phyloP scores from a whole-genome alignment of 2,113 vertebrate genomes.

The Chlamydotis undulata region DNA sequence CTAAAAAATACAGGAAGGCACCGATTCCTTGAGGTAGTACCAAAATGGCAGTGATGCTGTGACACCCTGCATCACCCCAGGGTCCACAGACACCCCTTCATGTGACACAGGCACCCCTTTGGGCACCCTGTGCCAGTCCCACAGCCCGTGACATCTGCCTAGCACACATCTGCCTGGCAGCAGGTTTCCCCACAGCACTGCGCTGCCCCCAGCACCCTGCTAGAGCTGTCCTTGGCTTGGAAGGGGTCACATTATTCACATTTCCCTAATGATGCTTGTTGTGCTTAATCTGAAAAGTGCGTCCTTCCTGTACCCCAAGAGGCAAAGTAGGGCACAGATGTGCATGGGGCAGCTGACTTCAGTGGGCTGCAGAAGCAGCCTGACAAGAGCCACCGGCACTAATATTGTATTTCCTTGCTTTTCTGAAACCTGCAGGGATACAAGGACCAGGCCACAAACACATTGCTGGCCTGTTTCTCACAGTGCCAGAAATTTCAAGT shows the following conservation, averaged over 20 bases:
- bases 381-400: not conserved
- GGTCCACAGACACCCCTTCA: not conserved
- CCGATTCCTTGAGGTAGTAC: not conserved
- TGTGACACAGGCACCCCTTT: not conserved
- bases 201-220: not conserved
- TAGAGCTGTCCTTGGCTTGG: not conserved
- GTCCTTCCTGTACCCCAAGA: not conserved
- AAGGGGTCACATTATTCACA: not conserved
- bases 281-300: not conserved
- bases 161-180: not conserved
- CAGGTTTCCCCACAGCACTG: not conserved
- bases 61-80: not conserved
- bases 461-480: not conserved
- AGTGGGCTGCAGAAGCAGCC: not conserved
- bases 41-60: not conserved
- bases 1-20: not conserved
- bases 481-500: fast-evolving
- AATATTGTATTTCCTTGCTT: not conserved
- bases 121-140: not conserved
- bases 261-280: not conserved
- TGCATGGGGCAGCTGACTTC: not conserved
- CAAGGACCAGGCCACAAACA: not conserved
- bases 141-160: not conserved
- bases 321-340: not conserved
- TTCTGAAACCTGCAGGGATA: not conserved